A percentile compares a stretch with the other conserved stretches of the same genome.
Conservation (phyloP, 2,797 vertebrate species). For the Falco cherrug region DNA sequence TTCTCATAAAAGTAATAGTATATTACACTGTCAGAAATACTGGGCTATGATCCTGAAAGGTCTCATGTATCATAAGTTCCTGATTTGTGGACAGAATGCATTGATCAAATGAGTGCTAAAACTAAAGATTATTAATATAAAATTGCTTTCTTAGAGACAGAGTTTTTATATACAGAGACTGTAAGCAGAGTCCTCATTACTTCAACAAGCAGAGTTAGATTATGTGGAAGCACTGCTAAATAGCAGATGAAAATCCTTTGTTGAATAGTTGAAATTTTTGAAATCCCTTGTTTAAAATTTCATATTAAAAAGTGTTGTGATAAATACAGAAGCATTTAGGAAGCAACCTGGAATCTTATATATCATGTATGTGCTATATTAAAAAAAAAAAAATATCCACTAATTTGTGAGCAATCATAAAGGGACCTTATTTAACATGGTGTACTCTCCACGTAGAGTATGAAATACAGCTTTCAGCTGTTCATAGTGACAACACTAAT, state of each 20-base stretch:
- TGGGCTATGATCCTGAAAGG: not conserved
- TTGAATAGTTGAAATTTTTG: not conserved
- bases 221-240: not conserved
- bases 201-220: not conserved
- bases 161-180: not conserved
- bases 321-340: not conserved
- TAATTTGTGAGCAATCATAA: not conserved
- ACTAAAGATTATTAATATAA: not conserved
- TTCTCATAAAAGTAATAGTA: not conserved
- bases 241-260: not conserved
- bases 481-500: not conserved
- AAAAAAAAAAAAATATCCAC: not conserved
- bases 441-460: not conserved
- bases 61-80: not conserved
- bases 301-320: not conserved
- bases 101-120: not conserved
- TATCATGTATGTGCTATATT: not conserved
- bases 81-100: not conserved
- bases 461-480: not conserved
- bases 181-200: not conserved
- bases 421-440: not conserved
- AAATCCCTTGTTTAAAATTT: not conserved
- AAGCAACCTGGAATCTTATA: not conserved
- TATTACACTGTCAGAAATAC: not conserved
- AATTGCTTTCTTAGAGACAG: not conserved